Percentiles rank a stretch among this genome's conserved stretches.
Evolutionary conservation across 2,113 vertebrate genomes (phyloP).

Genomic region (Okapia johnstoni): DNA sequence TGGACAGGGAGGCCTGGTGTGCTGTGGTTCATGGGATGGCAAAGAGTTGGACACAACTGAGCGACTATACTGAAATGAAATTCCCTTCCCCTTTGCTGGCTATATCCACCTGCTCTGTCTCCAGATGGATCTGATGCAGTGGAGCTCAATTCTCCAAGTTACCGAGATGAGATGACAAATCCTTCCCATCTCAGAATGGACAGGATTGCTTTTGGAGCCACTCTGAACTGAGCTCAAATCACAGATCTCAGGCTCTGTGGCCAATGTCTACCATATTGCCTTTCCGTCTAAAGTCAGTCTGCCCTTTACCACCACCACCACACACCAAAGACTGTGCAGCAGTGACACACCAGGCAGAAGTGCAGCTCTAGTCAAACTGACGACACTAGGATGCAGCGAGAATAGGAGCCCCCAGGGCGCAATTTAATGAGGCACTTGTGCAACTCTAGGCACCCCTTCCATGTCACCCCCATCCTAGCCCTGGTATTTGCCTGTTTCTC

Average conservation of each 20-base stretch:
- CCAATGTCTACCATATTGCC: neutral
- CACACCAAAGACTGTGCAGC: neutral
- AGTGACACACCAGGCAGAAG: neutral
- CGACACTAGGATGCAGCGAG: neutral
- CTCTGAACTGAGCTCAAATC: neutral
- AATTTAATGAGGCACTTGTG: neutral
- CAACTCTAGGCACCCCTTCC: neutral
- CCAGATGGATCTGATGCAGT: neutral
- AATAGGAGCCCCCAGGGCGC: rapidly evolving
- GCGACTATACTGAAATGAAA: neutral
- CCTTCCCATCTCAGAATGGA: neutral
- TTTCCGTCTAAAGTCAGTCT: neutral
- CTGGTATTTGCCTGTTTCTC: rapidly evolving
- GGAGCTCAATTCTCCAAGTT: neutral
- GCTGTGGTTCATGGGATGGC: neutral
- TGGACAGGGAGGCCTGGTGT: neutral
- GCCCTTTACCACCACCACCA: neutral
- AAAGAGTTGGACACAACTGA: neutral
- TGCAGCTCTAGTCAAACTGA: neutral
- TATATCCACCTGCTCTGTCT: neutral
- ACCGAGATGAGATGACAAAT: neutral
- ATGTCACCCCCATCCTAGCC: neutral
- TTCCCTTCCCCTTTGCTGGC: neutral
- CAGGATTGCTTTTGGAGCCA: neutral
- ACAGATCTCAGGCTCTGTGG: neutral